phyloP scores from a whole-genome alignment of 2,888 invertebrate genomes.

The Acleris literana region DNA sequence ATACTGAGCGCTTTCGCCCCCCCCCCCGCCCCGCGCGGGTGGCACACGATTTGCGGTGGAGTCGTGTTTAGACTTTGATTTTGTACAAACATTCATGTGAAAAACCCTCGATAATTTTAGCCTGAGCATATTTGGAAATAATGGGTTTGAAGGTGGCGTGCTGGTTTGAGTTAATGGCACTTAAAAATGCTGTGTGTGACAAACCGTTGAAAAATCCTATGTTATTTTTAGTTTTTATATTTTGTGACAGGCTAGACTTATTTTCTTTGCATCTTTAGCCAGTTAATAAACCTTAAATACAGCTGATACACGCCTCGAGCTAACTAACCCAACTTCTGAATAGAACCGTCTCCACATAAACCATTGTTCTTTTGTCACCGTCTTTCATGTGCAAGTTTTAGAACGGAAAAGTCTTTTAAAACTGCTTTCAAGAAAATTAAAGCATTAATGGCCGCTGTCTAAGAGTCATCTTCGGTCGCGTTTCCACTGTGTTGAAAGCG shows the following conservation, averaged over 20 bases:
- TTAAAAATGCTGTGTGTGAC: too few species aligned
- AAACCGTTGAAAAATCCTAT: not conserved
- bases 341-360: conserved; percentile 52
- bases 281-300: not conserved
- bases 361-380: conserved; percentile 69
- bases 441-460: conserved; percentile 74
- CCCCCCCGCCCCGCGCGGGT: conserved; percentile 54
- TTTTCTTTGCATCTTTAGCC: too few species aligned
- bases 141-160: conserved; percentile 10
- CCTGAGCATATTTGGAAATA: conserved; percentile 9
- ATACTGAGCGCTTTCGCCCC: conserved; percentile 77
- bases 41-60: conserved; percentile 51
- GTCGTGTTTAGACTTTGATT: conserved; percentile 31
- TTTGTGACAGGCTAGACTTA: not conserved
- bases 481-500: not conserved
- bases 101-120: conserved; percentile 22
- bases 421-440: conserved; percentile 82
- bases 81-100: conserved; percentile 23
- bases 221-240: not conserved
- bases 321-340: not conserved
- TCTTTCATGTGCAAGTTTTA: conserved; percentile 78
- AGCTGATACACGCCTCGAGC: not conserved
- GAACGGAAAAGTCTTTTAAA: conserved; percentile 81
- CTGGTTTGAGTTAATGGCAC: not conserved
- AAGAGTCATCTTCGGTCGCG: conserved; percentile 49